Percentiles rank a stretch among this genome's conserved stretches.
These are phyloP conservation scores for Datnioides undecimradiatus DNA, from an alignment of 2,113 vertebrate genomes.

Conservation along the genomic window DNA sequence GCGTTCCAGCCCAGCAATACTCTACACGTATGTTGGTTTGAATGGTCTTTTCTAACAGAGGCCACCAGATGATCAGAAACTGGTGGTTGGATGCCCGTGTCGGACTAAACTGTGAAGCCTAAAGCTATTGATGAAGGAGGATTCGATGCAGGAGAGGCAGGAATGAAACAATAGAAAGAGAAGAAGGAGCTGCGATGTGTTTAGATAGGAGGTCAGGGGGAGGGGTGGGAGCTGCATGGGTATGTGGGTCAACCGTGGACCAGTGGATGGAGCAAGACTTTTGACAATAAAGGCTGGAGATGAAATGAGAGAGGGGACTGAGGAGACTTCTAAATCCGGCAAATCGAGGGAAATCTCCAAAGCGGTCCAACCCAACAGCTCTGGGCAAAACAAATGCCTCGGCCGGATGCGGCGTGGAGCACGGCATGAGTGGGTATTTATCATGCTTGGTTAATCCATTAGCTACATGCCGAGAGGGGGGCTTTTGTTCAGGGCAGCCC, in stretches of 20 bases:
- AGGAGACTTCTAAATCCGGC: background rate
- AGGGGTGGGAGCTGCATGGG: conserved; percentile 63
- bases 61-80: background rate
- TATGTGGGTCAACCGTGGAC: conserved; percentile 79
- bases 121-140: conserved; percentile 11
- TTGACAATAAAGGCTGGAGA: conserved; percentile 53
- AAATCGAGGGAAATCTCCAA: conserved; percentile 6
- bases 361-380: background rate
- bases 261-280: conserved; percentile 60
- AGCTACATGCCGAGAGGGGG: conserved; percentile 65
- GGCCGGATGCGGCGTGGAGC: conserved; percentile 36
- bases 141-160: background rate
- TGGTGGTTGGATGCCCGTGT: background rate
- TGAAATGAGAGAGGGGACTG: conserved; percentile 6
- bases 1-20: background rate
- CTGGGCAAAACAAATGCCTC: conserved; percentile 18
- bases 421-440: conserved; percentile 52
- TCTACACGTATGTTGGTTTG: background rate
- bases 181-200: conserved; percentile 52
- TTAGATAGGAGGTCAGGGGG: conserved; percentile 67
- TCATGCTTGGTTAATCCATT: conserved; percentile 80
- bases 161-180: conserved; percentile 58
- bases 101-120: background rate
- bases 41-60: background rate
- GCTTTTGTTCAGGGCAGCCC: conserved; percentile 76